Conservation (phyloP, 2,113 vertebrate genomes). For the Paraplagusia blochii region DNA sequence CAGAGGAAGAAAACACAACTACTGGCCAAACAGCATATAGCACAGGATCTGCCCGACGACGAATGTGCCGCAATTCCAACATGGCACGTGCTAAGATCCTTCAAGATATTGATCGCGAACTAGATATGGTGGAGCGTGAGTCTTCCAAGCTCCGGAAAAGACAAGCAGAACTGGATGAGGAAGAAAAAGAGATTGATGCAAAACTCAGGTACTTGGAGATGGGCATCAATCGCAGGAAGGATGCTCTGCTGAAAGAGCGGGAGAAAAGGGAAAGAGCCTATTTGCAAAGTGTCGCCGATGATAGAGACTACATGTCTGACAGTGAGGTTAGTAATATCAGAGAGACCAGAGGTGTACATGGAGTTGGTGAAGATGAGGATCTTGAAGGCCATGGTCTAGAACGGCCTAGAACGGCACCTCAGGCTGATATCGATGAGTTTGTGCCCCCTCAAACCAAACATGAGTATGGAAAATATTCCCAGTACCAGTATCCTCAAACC, state of each 20-base stretch:
- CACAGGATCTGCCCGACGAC: conserved; percentile 86
- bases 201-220: conserved; percentile 96
- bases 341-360: conserved; percentile 81
- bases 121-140: conserved; percentile 94
- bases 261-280: conserved; percentile 97
- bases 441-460: conserved; percentile 91
- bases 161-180: conserved; percentile 96
- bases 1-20: conserved; percentile 83
- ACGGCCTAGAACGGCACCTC: conserved; percentile 91
- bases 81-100: conserved; percentile 98
- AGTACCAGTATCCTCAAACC: conserved; percentile 87
- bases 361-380: conserved; percentile 67
- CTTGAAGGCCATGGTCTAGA: conserved; percentile 83
- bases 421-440: conserved; percentile 90
- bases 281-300: conserved; percentile 95
- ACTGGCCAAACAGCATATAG: conserved; percentile 80
- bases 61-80: conserved; percentile 92
- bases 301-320: conserved; percentile 98
- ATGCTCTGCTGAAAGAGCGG: conserved; percentile 90
- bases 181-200: conserved; percentile 98
- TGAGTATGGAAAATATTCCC: conserved; percentile 90
- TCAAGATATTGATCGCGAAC: conserved; percentile 96
- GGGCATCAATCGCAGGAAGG: conserved; percentile 97
- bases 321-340: conserved; percentile 94
- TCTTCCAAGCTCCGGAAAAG: conserved; percentile 97